Conservation (phyloP, 92 coral and sea anemone species). For the Phymanthus crucifer region DNA sequence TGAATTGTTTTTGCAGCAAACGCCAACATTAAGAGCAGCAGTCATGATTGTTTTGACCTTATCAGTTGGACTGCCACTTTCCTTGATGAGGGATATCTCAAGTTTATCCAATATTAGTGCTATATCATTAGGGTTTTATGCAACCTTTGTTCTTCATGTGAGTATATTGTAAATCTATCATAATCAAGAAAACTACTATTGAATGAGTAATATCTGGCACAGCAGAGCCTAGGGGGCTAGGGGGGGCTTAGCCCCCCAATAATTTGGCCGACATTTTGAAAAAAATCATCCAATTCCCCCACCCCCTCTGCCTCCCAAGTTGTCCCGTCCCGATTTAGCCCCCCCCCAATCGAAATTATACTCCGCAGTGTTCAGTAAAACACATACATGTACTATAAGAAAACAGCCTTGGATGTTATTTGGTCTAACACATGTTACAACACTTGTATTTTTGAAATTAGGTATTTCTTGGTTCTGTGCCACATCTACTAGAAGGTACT, state of each 20-base stretch:
- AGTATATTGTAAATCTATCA: neutral
- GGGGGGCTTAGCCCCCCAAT: too few relatives aligned
- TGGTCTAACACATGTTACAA: neutral
- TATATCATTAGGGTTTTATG: conserved; percentile 68
- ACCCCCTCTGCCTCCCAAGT: too few relatives aligned
- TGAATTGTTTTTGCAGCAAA: conserved; percentile 45
- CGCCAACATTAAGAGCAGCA: conserved; percentile 64
- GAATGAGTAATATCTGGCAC: neutral
- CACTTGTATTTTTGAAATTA: conserved; percentile 4
- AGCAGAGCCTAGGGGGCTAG: too few relatives aligned
- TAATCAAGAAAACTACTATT: too few relatives aligned
- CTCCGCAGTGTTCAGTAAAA: too few relatives aligned
- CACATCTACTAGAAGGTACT: conserved; percentile 66
- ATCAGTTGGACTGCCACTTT: conserved; percentile 79
- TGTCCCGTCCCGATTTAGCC: too few relatives aligned
- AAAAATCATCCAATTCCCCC: too few relatives aligned
- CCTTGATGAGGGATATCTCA: conserved; percentile 82
- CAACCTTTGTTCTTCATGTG: conserved; percentile 84
- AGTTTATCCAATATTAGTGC: conserved; percentile 80
- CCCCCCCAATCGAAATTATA: too few relatives aligned
- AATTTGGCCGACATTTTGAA: too few relatives aligned
- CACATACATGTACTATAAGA: too few relatives aligned
- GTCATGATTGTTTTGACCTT: conserved; percentile 75
- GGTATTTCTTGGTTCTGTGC: conserved; percentile 78
- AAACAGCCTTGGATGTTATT: neutral